Percentiles rank a stretch among this genome's conserved stretches.
phyloP scores from a whole-genome alignment of 2,113 vertebrate genomes.

The Bothrops jararaca region DNA sequence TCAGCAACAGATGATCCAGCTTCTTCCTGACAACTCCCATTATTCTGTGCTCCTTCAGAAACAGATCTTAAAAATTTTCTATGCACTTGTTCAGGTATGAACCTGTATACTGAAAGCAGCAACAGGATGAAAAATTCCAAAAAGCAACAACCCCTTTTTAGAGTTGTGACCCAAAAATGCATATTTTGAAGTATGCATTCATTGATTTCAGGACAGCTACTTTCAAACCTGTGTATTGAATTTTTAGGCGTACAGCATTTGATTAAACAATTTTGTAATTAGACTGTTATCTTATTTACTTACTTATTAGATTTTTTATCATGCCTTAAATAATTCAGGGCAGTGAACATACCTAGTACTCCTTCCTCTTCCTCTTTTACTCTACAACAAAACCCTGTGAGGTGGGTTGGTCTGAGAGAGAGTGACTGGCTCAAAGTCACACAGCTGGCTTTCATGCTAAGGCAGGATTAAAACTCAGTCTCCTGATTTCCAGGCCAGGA shows the following conservation, averaged over 20 bases:
- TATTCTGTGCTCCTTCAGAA: slow-evolving; percentile 95
- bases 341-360: neutral
- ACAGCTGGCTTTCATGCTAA: neutral
- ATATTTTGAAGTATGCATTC: neutral
- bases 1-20: slow-evolving; percentile 89
- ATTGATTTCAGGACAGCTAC: neutral
- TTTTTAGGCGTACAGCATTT: neutral
- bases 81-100: slow-evolving; percentile 92
- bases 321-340: neutral
- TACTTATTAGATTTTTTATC: neutral
- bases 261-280: neutral
- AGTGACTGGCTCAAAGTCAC: neutral
- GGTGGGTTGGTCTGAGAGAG: neutral
- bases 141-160: neutral
- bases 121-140: neutral
- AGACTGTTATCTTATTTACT: neutral
- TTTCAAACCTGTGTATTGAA: neutral
- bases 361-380: neutral
- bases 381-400: neutral
- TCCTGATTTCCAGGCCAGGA: neutral
- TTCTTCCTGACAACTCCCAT: slow-evolving; percentile 84
- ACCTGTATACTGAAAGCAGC: slow-evolving; percentile 7
- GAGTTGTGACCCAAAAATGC: neutral
- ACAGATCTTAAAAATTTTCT: slow-evolving; percentile 97
- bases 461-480: neutral